A percentile compares a stretch with the other conserved stretches of the same genome.
Evolutionary conservation across 2,797 vertebrate genomes (phyloP).

Genomic region (Lutjanus campechanus): DNA sequence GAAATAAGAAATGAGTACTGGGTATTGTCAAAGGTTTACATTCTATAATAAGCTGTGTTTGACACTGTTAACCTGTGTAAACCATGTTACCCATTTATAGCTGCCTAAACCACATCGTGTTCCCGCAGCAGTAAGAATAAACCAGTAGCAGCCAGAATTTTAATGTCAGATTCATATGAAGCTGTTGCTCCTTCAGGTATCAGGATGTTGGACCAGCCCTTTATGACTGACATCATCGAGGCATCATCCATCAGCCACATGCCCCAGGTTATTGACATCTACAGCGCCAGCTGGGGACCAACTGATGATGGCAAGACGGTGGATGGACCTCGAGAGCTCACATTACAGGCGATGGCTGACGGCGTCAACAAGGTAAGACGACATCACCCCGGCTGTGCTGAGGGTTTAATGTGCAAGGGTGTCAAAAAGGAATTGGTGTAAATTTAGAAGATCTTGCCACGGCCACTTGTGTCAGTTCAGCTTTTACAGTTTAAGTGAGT

Average conservation of each 20-base stretch:
- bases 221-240: slow-evolving; percentile 99
- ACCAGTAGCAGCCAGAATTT: neutral
- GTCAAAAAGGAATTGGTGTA: neutral
- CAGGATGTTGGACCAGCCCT: slow-evolving; percentile 98
- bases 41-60: neutral
- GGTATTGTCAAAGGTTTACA: slow-evolving; percentile 6
- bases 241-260: slow-evolving; percentile 99
- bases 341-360: slow-evolving; percentile 98
- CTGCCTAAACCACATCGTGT: neutral
- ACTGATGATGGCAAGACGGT: slow-evolving; percentile 98
- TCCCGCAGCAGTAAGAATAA: neutral
- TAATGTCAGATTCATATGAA: neutral
- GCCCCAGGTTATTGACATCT: slow-evolving; percentile 98
- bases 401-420: neutral
- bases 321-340: slow-evolving; percentile 97
- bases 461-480: neutral
- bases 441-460: neutral
- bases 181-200: slow-evolving; percentile 87
- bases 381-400: neutral
- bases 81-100: neutral
- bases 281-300: slow-evolving; percentile 99
- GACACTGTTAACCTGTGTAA: neutral
- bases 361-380: slow-evolving; percentile 95
- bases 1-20: slow-evolving; percentile 38
- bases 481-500: neutral